Evolutionary conservation across 1,140 invertebrate species (phyloP), one percentile per base, ranked within the genome.

Genomic region (Hylyphantes graminicola): DNA sequence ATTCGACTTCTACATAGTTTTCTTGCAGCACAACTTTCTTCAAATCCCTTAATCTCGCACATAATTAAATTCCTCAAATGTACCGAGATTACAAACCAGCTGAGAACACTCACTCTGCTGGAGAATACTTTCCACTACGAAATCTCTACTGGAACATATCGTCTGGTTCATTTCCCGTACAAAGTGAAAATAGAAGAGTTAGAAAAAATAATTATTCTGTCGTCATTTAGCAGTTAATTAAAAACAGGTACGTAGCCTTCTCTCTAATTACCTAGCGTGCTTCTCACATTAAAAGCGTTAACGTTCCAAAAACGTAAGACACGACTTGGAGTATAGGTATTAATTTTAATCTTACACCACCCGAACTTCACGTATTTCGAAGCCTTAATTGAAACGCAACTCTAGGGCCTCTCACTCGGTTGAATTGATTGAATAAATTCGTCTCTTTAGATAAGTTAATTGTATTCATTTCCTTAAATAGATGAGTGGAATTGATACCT

Each of bases 191-290:
- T 35, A 35, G 35, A 35, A 35, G 9, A 53, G 50, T 53, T 12
- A n/a, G 7, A 59, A 74, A 74, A 74, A 61, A 55, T 10, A 74
- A 74, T 74, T 48, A 74, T 51, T 74, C 21, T 35, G 15, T 53
- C 53, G 35, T 59, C 17, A 74, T n/a, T 55, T 35, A 57, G 72
- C 48, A 74, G 72, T 74, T 74, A 74, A 74, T 74, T 74, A 74
- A 74, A 74, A 74, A 59, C 72, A 74, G 53, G 9, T 74, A 70
- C 55, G 48, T 21, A 15, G 13, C 50, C 17, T 74, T 15, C 54
- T 70, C 59, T 9, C 59, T 74, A 74, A 74, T 74, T 74, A 48
- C 72, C 55, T 74, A 9, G 19, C 54, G 21, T 15, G 54, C 17
- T 55, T 55, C 50, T 51, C 53, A 57, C 53, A 53, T 35, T 48